Base-by-base conservation (phyloP, 2,113 vertebrate genomes). In the human region DNA sequence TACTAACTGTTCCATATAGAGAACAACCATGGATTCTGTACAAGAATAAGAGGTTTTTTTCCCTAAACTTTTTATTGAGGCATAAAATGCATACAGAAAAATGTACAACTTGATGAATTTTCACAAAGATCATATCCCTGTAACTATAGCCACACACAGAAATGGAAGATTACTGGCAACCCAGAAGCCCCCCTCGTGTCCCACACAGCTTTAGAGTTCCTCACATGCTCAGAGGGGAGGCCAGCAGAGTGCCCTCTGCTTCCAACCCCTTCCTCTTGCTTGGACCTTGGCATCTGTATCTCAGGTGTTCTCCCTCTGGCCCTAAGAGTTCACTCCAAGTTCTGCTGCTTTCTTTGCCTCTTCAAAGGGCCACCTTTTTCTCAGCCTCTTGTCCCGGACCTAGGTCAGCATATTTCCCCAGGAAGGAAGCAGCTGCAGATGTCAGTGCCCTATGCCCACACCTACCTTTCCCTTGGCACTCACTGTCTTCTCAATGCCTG, bases 171-270 rank as follows among this genome's bases (percentile, higher is more conserved):
- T 7, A 27, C n/a, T 5, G 0, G 55, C 30, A 5, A 27, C 79
- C 70, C 79, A 27, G 89, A 45, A 59, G 78, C 20, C 52, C 22
- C 25, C 23, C 1, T 4, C 2, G 6, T n/a, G 25, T 61, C 40
- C 48, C 22, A 5, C 25, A 57, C n/a, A 40, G 50, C 79, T 12
- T 35, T 38, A 6, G 14, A 70, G 2, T 5, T 25, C 22, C 16
- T 18, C 9, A 0, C 0, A 0, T 17, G 61, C 17, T 48, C 45
- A 16, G 48, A 25, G 48, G 27, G 38, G 45, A 68, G 43, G 4
- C 61, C 25, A 4, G n/a, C 52, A 14, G 50, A 32, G 22, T 30
- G 59, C 40, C 66, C n/a, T 64, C 32, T 17, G 17, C 45, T 48
- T 59, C 10, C 30, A 30, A 50, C 52, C 32, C 38, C 14, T 35